phyloP scores from a whole-genome alignment of 2,797 vertebrate species.

The Coregonus sp. region DNA sequence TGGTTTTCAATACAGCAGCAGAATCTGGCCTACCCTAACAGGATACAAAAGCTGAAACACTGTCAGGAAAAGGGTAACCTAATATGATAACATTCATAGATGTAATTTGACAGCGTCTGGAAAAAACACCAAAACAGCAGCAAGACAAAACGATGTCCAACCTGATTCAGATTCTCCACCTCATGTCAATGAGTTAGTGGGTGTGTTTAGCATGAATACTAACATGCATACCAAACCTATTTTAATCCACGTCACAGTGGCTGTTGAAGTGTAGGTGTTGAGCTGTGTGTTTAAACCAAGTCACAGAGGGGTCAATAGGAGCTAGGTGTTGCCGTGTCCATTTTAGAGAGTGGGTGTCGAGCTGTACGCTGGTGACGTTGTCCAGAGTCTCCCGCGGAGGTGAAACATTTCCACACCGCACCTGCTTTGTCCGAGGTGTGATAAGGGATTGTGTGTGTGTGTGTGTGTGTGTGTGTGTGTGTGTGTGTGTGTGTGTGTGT shows the following conservation, averaged over 20 bases:
- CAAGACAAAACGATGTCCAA: neutral
- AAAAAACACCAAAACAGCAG: neutral
- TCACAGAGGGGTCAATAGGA: constrained; percentile 37
- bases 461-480: neutral
- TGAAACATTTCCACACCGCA: constrained; percentile 47
- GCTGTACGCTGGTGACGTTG: constrained; percentile 46
- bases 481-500: constrained; percentile 1
- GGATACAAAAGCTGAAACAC: neutral
- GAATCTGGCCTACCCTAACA: neutral
- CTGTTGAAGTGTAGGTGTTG: constrained; percentile 13
- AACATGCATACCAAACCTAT: neutral
- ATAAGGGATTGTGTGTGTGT: constrained; percentile 42
- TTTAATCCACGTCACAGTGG: constrained; percentile 20
- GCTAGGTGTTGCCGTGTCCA: constrained; percentile 42
- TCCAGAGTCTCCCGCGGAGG: constrained; percentile 30
- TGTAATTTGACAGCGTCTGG: neutral
- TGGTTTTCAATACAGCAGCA: neutral
- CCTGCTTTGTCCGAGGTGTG: constrained; percentile 35
- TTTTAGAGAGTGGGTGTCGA: constrained; percentile 55
- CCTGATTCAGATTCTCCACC: neutral
- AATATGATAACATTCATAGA: neutral
- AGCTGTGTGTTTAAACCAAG: constrained; percentile 21
- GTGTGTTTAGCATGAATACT: neutral
- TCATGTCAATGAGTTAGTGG: neutral
- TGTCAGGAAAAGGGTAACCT: neutral